Percentiles rank a stretch among this genome's conserved stretches.
These are phyloP conservation scores for Brienomyrus longianalis DNA, from an alignment of 2,113 vertebrate species.

Conservation along the genomic window DNA sequence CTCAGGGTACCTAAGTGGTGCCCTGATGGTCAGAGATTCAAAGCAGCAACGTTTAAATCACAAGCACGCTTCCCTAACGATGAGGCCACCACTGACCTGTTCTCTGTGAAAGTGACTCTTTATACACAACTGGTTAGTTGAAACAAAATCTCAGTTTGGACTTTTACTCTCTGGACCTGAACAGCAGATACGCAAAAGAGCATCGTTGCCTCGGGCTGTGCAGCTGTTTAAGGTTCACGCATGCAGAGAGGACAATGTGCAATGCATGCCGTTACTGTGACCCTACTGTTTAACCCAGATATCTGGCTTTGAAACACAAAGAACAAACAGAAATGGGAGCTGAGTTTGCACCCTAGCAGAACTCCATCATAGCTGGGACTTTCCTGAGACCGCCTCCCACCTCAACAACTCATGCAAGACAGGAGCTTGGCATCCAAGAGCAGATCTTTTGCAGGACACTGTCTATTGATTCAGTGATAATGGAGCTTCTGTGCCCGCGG, in stretches of 20 bases:
- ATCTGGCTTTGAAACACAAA: background rate
- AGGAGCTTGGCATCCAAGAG: conserved; percentile 36
- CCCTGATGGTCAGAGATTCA: too few species aligned
- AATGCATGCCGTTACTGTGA: background rate
- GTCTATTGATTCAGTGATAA: conserved; percentile 70
- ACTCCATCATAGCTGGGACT: background rate
- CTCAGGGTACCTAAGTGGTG: too few species aligned
- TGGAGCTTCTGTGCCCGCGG: conserved; percentile 66
- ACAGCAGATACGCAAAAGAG: background rate
- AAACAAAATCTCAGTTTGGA: background rate
- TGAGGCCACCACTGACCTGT: too few species aligned
- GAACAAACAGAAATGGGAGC: background rate
- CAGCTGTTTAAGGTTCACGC: background rate
- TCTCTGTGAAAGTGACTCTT: background rate
- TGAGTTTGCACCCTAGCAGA: background rate
- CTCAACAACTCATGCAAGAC: background rate
- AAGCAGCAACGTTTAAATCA: too few species aligned
- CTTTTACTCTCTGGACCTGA: background rate
- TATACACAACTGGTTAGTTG: background rate
- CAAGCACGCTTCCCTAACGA: too few species aligned
- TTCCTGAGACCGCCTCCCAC: background rate
- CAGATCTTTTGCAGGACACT: conserved; percentile 47
- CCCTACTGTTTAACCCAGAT: background rate
- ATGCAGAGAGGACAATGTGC: background rate
- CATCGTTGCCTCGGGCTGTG: background rate